phyloP scores from a whole-genome alignment of 92 coral and sea anemone genomes.

The Heteractis magnifica region DNA sequence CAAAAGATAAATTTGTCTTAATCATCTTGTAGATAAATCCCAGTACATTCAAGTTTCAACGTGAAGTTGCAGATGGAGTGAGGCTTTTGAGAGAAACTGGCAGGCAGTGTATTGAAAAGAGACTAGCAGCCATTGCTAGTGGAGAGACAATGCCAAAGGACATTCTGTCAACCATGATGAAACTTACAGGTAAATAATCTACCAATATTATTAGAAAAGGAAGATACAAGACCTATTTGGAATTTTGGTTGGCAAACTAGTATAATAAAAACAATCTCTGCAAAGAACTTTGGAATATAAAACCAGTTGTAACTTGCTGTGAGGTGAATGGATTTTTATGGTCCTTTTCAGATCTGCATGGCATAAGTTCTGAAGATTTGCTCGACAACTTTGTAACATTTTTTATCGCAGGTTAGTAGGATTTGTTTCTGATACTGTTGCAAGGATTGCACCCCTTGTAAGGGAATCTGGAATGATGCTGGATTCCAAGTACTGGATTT shows the following conservation, averaged over 20 bases:
- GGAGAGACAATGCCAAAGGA: slow-evolving; percentile 55
- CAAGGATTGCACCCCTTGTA: not conserved
- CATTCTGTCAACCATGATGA: slow-evolving; percentile 48
- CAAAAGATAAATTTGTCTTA: not conserved
- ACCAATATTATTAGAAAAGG: too few species aligned
- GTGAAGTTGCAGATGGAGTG: slow-evolving; percentile 24
- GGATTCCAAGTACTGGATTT: too few species aligned
- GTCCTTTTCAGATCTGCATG: slow-evolving; percentile 16
- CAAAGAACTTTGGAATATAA: not conserved
- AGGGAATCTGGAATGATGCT: too few species aligned
- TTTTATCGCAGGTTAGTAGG: slow-evolving; percentile 34
- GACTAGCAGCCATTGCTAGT: slow-evolving; percentile 27
- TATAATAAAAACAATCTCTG: too few species aligned
- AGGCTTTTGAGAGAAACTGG: slow-evolving; percentile 43
- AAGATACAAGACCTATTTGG: too few species aligned
- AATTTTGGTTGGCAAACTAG: too few species aligned
- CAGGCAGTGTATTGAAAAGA: slow-evolving; percentile 25
- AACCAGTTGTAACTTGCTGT: not conserved
- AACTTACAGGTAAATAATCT: slow-evolving; percentile 19
- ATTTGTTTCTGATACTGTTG: not conserved
- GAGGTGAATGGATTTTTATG: not conserved
- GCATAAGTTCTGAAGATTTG: slow-evolving; percentile 26
- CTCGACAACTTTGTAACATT: slow-evolving; percentile 43
- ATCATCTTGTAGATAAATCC: slow-evolving; percentile 34
- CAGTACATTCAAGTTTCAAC: slow-evolving; percentile 39